Conservation (phyloP, 2,888 invertebrate genomes). For the Gibbula magus region DNA sequence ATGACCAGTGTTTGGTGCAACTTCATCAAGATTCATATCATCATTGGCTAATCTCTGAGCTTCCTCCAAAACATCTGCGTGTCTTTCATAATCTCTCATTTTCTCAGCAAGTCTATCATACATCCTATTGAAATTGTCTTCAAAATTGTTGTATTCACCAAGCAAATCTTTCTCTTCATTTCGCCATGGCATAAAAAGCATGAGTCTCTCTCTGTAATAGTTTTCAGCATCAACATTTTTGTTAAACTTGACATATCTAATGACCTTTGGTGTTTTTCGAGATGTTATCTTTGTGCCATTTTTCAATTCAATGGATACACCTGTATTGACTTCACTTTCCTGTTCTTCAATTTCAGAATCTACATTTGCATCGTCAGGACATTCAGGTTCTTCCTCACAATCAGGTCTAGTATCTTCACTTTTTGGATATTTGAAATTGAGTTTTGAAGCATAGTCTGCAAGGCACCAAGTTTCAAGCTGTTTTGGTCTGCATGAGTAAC, state of each 20-base stretch:
- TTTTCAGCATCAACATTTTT: constrained; percentile 48
- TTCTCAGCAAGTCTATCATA: constrained; percentile 28
- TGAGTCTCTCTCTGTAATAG: constrained; percentile 56
- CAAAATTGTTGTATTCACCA: constrained; percentile 22
- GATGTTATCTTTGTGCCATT: constrained; percentile 16
- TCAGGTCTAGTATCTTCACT: no score
- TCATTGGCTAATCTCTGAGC: constrained; percentile 32
- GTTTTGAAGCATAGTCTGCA: constrained; percentile 42
- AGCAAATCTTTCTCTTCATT: constrained; percentile 48
- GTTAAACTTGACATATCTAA: constrained; percentile 47
- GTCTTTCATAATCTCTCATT: constrained; percentile 34
- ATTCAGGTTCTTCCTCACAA: no score
- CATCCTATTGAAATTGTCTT: neutral
- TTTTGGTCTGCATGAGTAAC: constrained; percentile 42
- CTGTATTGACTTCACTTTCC: constrained; percentile 8
- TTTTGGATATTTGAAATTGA: constrained; percentile 20
- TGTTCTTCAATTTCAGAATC: constrained; percentile 28
- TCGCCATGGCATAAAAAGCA: constrained; percentile 58
- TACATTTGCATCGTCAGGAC: no score
- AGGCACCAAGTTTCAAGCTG: constrained; percentile 32
- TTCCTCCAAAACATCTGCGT: constrained; percentile 32
- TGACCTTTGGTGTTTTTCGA: constrained; percentile 27
- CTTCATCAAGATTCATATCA: constrained; percentile 36
- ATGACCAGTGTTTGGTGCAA: constrained; percentile 42
- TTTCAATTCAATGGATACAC: constrained; percentile 32